phyloP scores from a whole-genome alignment of 2,113 vertebrate genomes.

The Sterrhoptilus dennistouni region DNA sequence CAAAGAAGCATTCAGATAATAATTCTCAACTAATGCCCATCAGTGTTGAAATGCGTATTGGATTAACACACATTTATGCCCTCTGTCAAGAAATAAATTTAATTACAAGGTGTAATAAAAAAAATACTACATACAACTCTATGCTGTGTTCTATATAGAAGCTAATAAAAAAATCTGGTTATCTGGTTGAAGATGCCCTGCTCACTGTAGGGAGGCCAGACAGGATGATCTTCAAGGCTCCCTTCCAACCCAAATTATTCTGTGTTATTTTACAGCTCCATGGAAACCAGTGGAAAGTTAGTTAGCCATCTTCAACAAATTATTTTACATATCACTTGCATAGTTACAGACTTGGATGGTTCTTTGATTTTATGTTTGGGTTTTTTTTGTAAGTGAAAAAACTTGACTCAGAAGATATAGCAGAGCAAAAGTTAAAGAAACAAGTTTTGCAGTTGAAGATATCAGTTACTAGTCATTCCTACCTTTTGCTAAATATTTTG shows the following conservation, averaged over 20 bases:
- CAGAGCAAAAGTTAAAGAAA: not conserved
- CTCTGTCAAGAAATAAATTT: not conserved
- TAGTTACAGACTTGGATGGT: not conserved
- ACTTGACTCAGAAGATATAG: not conserved
- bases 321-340: not conserved
- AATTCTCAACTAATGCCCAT: not conserved
- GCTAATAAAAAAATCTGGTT: not conserved
- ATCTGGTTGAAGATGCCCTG: not conserved
- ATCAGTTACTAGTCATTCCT: not conserved
- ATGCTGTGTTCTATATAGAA: not conserved
- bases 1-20: not conserved
- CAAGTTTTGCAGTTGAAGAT: not conserved
- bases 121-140: not conserved
- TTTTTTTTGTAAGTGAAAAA: not conserved
- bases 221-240: not conserved
- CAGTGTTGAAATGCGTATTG: not conserved
- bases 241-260: not conserved
- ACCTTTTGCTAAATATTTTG: not conserved
- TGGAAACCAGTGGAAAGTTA: not conserved
- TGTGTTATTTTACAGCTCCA: not conserved
- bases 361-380: not conserved
- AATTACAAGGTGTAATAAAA: not conserved
- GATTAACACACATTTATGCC: not conserved
- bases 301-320: not conserved
- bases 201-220: fast-evolving